These are phyloP conservation scores for Alces alces DNA, from an alignment of 2,113 vertebrate genomes.

Conservation along the genomic window DNA sequence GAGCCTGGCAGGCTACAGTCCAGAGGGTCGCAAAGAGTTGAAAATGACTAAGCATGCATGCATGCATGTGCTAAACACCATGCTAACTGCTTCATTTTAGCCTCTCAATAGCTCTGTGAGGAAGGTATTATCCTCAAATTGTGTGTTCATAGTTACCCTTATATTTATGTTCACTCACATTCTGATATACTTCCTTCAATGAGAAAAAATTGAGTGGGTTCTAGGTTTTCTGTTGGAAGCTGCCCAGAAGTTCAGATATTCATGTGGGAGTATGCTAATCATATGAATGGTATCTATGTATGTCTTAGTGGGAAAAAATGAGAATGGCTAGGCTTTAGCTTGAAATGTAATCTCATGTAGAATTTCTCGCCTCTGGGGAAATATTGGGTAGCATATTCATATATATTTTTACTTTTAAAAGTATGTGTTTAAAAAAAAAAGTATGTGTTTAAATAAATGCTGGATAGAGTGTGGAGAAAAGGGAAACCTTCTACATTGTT, in stretches of 20 bases:
- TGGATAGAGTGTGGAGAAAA: not conserved
- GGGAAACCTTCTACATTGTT: not conserved
- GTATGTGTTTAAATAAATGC: not conserved
- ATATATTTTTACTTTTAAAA: not conserved
- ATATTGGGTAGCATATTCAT: not conserved
- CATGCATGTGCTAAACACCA: not conserved
- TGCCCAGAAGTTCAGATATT: not conserved
- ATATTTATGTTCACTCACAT: not conserved
- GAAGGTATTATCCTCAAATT: not conserved
- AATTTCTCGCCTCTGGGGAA: not conserved
- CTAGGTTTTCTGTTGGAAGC: not conserved
- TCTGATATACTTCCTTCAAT: not conserved
- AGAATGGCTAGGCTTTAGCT: not conserved
- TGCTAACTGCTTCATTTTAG: not conserved
- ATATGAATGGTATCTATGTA: not conserved
- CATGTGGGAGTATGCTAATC: not conserved
- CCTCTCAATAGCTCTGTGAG: not conserved
- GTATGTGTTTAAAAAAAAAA: conserved; percentile 1
- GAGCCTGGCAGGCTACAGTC: not conserved
- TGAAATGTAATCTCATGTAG: not conserved
- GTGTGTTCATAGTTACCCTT: not conserved
- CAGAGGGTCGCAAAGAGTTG: not conserved
- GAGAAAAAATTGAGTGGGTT: not conserved
- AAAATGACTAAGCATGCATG: not conserved
- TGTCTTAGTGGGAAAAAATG: not conserved